These are phyloP conservation scores for Anguilla obscura DNA, from an alignment of 2,797 vertebrate species.

Conservation along the genomic window DNA sequence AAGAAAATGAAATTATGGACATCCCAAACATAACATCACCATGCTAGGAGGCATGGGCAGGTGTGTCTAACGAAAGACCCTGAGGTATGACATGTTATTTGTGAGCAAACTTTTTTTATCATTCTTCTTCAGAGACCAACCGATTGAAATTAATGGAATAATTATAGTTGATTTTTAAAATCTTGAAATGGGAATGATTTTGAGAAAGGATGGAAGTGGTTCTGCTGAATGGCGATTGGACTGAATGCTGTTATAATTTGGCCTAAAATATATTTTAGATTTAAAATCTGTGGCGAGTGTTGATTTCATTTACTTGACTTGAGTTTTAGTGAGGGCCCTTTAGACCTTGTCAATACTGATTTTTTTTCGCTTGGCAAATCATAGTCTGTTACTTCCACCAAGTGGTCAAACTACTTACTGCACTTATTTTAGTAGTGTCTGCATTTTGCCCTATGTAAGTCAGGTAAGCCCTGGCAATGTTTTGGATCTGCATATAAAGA, in stretches of 20 bases:
- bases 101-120: no score
- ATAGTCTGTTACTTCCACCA: conserved; percentile 40
- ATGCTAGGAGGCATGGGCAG: no score
- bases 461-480: no score
- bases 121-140: no score
- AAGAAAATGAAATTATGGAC: no score
- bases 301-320: neutral
- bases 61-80: no score
- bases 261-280: neutral
- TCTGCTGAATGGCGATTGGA: no score
- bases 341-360: neutral
- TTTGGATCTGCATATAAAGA: no score
- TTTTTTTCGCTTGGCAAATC: neutral
- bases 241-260: neutral
- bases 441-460: neutral
- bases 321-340: neutral
- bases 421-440: neutral
- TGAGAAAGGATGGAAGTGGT: neutral
- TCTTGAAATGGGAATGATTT: neutral
- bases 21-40: no score
- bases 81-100: no score
- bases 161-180: no score
- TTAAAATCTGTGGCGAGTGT: neutral
- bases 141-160: no score
- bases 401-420: conserved; percentile 34